These are phyloP conservation scores for Dicrurus megarhynchus DNA, from an alignment of 2,113 vertebrate genomes.

Conservation along the genomic window DNA sequence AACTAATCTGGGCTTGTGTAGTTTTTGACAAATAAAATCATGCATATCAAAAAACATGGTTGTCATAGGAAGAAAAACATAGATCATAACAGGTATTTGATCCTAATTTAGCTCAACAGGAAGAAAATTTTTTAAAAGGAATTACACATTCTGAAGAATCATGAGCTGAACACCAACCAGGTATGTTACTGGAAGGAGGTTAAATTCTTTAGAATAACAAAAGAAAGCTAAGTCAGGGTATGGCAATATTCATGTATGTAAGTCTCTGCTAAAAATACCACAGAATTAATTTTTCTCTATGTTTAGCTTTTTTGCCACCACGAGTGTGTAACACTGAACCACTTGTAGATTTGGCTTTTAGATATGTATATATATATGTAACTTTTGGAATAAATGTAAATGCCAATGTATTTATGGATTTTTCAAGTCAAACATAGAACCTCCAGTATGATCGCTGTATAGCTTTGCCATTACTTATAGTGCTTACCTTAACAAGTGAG, in stretches of 20 bases:
- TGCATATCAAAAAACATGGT: background rate
- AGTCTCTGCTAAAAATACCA: background rate
- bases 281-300: background rate
- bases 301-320: conserved; percentile 2
- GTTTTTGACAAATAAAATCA: background rate
- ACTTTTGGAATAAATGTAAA: background rate
- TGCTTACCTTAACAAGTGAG: conserved; percentile 72
- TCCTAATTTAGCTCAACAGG: background rate
- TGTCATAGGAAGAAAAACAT: background rate
- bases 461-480: conserved; percentile 64
- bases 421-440: conserved; percentile 75
- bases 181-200: background rate
- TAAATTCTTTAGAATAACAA: background rate
- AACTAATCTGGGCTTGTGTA: background rate
- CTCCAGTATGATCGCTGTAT: conserved; percentile 77
- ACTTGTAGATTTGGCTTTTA: conserved; percentile 54
- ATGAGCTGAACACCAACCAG: background rate
- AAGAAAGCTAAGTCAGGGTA: background rate
- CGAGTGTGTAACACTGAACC: conserved; percentile 64
- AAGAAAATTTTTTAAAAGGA: background rate
- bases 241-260: background rate
- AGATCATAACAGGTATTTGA: background rate
- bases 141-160: background rate
- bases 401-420: conserved; percentile 29
- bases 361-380: too few species aligned